Conservation (phyloP, 2,113 vertebrate genomes). For the Anoura caudifer region DNA sequence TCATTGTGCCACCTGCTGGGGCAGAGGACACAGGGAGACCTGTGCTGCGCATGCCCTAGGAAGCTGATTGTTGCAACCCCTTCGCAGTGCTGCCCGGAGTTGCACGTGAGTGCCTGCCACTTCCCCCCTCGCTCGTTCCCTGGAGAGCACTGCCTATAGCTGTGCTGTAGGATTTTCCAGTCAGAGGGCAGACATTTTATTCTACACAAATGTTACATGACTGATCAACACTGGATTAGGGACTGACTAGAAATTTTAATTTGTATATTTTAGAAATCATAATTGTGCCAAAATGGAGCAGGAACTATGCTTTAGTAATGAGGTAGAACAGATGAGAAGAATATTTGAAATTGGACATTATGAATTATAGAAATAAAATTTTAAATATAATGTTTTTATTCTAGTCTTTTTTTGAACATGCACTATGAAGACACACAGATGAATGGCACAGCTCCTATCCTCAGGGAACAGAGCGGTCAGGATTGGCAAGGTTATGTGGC, state of each 20-base stretch:
- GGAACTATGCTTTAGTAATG: background rate
- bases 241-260: background rate
- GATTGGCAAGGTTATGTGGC: background rate
- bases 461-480: background rate
- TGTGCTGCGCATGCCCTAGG: background rate
- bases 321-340: background rate
- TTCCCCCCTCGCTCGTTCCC: background rate
- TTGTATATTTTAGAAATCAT: background rate
- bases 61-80: background rate
- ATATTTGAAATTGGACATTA: background rate
- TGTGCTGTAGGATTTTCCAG: background rate
- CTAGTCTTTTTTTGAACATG: background rate
- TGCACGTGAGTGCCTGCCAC: fast-evolving
- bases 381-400: background rate
- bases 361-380: background rate
- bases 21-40: background rate
- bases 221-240: background rate
- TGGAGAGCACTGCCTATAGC: background rate
- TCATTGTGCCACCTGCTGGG: constrained; percentile 47
- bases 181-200: background rate
- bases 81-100: background rate
- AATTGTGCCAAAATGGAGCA: background rate
- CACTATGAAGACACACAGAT: background rate
- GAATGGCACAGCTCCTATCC: background rate
- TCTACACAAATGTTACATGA: background rate